Base-by-base conservation (phyloP, 1,140 invertebrate species). In the Euschistus heros region DNA sequence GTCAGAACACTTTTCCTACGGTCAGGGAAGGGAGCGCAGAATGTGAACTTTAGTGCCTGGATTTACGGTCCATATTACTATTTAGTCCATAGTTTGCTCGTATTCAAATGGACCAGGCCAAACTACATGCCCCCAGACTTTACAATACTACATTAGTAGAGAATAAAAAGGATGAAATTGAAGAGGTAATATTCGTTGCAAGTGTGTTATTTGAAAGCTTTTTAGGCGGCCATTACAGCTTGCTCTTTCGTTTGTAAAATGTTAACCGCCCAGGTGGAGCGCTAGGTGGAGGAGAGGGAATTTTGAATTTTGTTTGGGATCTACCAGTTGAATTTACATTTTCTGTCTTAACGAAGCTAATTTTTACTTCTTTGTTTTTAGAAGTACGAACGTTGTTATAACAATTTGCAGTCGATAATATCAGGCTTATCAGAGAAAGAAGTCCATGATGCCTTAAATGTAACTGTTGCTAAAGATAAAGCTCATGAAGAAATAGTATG, bases 401-500 rank as follows among this genome's bases (percentile, higher is more conserved):
- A 77, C 67, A 82, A 80, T 71, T 78, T 96, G 62, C 86, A 88
- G 75, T 84, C 81, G 70, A 76, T 95, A 67, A 85, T 86, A 27
- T 79, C 83, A 64, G 91, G 89, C 64, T 80, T 92, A 66, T 92
- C 89, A 65, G 94, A 97, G 74, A 92, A 95, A 75, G 94, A 97
- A 78, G 85, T 88, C 67, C 92, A 96, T 73, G 93, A 97, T 77
- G 86, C 86, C 14, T 79, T 97, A 14, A 93, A 89, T 73, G 91
- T 86, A 77, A 85, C 89, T 42, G 86, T 92, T 57, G 88, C 87
- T 72, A 94, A 94, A 75, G 90, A 92, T 66, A 86, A 86, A 72
- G 87, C 85, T 69, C 88, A 91, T 75, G 93, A 97, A 77, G 94
- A 97, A 74, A 80, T 84, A 55, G 86, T 97, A 54, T 93, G 89